phyloP scores from a whole-genome alignment of 1,140 invertebrate genomes.

The Ceratina japonica region DNA sequence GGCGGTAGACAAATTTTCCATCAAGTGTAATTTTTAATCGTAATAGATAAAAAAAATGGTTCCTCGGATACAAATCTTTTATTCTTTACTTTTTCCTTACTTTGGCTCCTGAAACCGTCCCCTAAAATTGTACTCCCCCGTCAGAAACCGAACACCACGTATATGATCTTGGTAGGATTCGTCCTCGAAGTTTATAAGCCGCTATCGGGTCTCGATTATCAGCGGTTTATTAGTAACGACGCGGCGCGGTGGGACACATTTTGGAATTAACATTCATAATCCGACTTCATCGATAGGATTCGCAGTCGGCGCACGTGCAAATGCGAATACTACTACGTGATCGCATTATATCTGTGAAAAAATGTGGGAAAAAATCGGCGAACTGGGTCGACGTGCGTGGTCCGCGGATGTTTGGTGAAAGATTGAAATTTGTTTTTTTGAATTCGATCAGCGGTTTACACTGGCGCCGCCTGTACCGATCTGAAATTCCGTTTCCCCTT shows the following conservation, averaged over 20 bases:
- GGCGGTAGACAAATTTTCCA: no score
- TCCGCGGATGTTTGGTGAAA: slow-evolving; percentile 24
- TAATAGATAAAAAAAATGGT: no score
- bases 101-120: no score
- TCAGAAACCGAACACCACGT: background rate
- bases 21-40: no score
- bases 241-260: background rate
- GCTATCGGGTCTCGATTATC: no score
- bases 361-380: no score
- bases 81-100: no score
- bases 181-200: no score
- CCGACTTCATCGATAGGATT: slow-evolving; percentile 9
- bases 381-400: background rate
- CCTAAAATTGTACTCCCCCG: no score
- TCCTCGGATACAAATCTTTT: no score
- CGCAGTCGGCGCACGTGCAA: slow-evolving; percentile 18
- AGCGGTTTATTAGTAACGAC: background rate
- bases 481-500: background rate
- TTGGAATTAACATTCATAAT: slow-evolving; percentile 25
- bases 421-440: slow-evolving; percentile 43
- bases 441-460: slow-evolving; percentile 8
- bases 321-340: slow-evolving; percentile 12
- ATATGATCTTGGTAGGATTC: background rate
- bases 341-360: slow-evolving; percentile 16
- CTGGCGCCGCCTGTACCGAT: background rate